phyloP scores from a whole-genome alignment of 2,797 vertebrate genomes.

The Coccyzus lansbergi region DNA sequence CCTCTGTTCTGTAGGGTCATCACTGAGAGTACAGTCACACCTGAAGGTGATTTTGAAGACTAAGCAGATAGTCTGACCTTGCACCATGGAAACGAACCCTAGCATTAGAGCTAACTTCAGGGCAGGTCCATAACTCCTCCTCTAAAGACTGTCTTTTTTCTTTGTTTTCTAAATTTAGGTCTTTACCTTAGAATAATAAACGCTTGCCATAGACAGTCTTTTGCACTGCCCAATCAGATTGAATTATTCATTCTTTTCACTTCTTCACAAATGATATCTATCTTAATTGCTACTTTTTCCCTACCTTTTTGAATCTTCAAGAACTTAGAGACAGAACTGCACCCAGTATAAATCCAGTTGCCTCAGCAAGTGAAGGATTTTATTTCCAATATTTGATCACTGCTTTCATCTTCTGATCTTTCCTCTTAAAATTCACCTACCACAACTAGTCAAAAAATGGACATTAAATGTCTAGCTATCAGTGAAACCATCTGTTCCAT shows the following conservation, averaged over 20 bases:
- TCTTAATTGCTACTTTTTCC: neutral
- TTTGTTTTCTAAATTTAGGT: neutral
- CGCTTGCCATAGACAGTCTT: neutral
- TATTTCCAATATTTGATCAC: neutral
- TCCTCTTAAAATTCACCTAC: neutral
- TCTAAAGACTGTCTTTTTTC: neutral
- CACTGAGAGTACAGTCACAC: neutral
- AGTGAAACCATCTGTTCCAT: neutral
- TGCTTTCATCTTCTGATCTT: neutral
- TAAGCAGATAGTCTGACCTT: neutral
- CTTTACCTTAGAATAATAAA: neutral
- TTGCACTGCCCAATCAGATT: neutral
- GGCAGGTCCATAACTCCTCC: neutral
- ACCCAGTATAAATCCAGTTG: neutral
- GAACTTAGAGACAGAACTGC: neutral
- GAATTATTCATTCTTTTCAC: neutral
- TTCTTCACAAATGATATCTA: neutral
- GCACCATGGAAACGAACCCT: neutral
- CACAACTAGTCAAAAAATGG: neutral
- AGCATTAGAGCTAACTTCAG: neutral
- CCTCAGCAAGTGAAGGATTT: neutral
- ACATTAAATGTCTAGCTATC: neutral
- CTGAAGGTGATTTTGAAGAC: neutral
- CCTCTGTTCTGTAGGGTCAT: neutral
- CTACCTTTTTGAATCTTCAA: neutral